Conservation (phyloP, 2,797 vertebrate species). For the Loris lydekkerianus region DNA sequence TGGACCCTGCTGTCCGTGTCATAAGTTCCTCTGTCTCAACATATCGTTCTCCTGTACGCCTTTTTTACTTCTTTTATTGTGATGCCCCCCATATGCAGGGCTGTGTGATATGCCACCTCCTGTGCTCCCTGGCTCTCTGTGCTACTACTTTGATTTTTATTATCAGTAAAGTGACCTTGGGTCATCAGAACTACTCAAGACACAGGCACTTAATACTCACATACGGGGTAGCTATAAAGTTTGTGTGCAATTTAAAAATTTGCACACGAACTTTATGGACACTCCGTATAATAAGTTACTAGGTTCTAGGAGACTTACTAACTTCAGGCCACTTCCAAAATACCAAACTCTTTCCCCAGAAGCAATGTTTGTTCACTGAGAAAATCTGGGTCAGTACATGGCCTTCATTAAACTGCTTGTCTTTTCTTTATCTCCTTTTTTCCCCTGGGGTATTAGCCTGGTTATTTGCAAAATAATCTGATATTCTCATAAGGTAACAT, state of each 20-base stretch:
- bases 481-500: background rate
- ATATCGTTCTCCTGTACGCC: background rate
- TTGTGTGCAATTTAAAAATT: no score
- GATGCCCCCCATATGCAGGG: background rate
- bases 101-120: background rate
- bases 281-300: background rate
- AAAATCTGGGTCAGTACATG: slow-evolving; percentile 33
- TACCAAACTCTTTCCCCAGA: background rate
- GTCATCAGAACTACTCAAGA: background rate
- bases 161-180: background rate
- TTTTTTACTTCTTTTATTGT: background rate
- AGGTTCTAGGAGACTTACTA: background rate
- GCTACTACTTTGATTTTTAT: background rate
- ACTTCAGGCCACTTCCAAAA: slow-evolving; percentile 4
- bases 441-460: background rate
- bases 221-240: no score
- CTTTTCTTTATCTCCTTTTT: background rate
- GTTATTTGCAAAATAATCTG: slow-evolving; percentile 46
- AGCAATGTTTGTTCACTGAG: background rate
- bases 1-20: background rate
- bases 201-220: background rate
- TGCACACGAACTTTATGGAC: no score
- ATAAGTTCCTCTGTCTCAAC: background rate
- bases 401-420: background rate
- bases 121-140: background rate